phyloP scores from a whole-genome alignment of 2,797 vertebrate genomes.

The Zenarchopterus dispar region DNA sequence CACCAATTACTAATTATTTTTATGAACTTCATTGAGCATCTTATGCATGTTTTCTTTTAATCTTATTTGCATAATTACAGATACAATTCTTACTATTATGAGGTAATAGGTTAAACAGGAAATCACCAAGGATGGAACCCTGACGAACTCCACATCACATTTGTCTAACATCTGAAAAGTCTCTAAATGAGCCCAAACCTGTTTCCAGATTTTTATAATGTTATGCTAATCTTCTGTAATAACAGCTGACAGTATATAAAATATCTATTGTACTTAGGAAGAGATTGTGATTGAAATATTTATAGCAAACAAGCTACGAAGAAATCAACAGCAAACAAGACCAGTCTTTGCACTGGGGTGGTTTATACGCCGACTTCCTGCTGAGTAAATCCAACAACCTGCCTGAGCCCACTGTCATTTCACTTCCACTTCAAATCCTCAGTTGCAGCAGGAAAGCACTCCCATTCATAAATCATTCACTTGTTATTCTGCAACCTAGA shows the following conservation, averaged over 20 bases:
- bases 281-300: slow-evolving; percentile 33
- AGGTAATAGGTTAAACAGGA: neutral
- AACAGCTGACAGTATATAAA: neutral
- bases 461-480: slow-evolving; percentile 72
- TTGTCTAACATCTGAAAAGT: neutral
- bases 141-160: neutral
- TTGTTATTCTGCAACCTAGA: slow-evolving; percentile 70
- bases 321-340: slow-evolving; percentile 19
- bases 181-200: neutral
- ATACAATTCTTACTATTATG: neutral
- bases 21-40: no score
- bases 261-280: neutral
- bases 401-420: slow-evolving; percentile 57
- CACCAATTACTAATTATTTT: neutral
- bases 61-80: neutral
- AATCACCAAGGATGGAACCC: slow-evolving; percentile 1
- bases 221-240: neutral
- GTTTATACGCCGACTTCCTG: slow-evolving; percentile 46
- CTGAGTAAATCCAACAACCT: slow-evolving; percentile 64
- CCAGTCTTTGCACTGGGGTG: slow-evolving; percentile 24
- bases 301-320: slow-evolving; percentile 27
- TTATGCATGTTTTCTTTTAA: neutral
- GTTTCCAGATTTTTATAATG: neutral
- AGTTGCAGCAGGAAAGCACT: slow-evolving; percentile 46
- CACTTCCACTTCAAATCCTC: slow-evolving; percentile 60